A percentile compares a stretch with the other conserved stretches of the same genome.
phyloP scores from a whole-genome alignment of 2,888 invertebrate species.

The Phengaris arion region DNA sequence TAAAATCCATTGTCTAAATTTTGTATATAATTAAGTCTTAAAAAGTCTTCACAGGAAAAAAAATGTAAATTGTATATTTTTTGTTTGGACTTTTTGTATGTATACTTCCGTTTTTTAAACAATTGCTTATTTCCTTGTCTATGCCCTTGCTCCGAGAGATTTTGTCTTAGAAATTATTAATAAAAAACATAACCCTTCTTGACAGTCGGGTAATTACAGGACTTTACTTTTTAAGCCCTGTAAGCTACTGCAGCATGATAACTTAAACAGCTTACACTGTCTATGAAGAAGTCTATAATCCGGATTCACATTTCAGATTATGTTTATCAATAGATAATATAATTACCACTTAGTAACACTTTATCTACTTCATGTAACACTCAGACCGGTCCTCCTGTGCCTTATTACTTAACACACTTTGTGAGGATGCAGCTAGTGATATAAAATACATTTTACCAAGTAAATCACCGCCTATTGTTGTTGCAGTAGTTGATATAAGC shows the following conservation, averaged over 20 bases:
- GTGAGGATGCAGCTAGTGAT: not conserved
- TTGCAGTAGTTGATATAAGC: not conserved
- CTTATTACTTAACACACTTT: not conserved
- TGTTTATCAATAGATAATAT: conserved; percentile 17
- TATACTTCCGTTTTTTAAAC: too few relatives aligned
- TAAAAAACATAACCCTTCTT: too few relatives aligned
- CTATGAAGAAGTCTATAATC: not conserved
- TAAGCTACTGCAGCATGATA: not conserved
- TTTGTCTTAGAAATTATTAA: too few relatives aligned
- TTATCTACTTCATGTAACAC: not conserved
- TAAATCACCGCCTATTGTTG: not conserved
- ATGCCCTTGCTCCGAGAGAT: too few relatives aligned
- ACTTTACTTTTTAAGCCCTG: not conserved
- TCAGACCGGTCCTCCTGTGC: not conserved
- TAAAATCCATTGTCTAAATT: too few relatives aligned
- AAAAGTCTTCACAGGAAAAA: too few relatives aligned
- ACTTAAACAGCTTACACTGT: not conserved
- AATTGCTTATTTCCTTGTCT: too few relatives aligned
- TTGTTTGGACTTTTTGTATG: too few relatives aligned
- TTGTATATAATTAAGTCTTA: too few relatives aligned
- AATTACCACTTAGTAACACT: not conserved
- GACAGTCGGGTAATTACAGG: not conserved
- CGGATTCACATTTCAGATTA: not conserved
- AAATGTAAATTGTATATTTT: too few relatives aligned
- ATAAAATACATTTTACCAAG: not conserved